Evolutionary conservation across 1,140 invertebrate species (phyloP), one percentile per base, ranked within the genome.

Genomic region (Drosophila malerkotliana): DNA sequence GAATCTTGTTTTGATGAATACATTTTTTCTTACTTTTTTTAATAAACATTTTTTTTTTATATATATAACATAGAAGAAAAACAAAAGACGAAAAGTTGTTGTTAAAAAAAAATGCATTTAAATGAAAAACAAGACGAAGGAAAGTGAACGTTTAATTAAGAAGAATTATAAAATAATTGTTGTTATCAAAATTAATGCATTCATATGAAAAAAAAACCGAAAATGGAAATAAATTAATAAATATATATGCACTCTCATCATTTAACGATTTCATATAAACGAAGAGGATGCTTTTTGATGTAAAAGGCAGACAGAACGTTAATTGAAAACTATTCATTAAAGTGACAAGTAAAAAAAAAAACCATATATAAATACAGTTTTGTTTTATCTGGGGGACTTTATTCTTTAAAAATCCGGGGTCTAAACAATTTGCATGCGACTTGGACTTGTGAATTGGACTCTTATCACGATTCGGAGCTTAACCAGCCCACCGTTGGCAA

Each of bases 241-340:
- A 73, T 73, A 72, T 71, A 72, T 62, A 60, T 83, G 90, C 89
- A 90, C 90, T 89, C 83, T 88, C 83, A 79, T 88, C 88, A 83
- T 78, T 87, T 88, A 66, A 79, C 54, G 62, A 63, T 66, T 79
- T 79, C 76, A 84, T 79, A 75, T 72, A 78, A 51, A 60, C 41
- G 44, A 47, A 8, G 44, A 48, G 3, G 37, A 68, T 77, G 72
- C 44, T 37, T 55, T 37, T 55, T 28, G 76, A 68, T 48, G 57
- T 21, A 15, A 45, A 45, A 44, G 14, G 45, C 51, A 56, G 44
- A n/a, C 26, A 28, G 26, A 44, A 66, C 54, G 75, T 87, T 75
- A 64, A 87, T 87, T 85, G 74, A 75, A 72, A 87, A 82, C 76
- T 88, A 85, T 87, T 87, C 74, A 85, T 85, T 88, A 85, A 85